Conservation (phyloP, 2,797 vertebrate species). For the Dipus sagitta region DNA sequence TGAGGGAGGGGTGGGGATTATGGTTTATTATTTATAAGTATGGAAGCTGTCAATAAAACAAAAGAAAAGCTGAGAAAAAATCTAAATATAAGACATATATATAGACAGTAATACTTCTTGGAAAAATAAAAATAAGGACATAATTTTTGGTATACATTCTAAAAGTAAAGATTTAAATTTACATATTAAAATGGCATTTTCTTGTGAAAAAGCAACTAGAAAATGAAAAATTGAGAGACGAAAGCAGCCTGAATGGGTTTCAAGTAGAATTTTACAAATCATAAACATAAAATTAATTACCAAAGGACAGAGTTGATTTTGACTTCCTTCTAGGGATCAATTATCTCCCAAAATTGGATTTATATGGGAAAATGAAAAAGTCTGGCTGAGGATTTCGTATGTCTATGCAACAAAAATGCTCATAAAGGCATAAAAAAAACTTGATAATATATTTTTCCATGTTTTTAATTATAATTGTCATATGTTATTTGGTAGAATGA, state of each 20-base stretch:
- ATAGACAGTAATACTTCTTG: conserved; percentile 16
- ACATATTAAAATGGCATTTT: conserved; percentile 43
- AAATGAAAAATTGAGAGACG: conserved; percentile 26
- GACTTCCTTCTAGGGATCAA: neutral
- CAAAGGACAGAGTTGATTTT: neutral
- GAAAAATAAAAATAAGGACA: conserved; percentile 4
- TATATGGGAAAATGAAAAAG: neutral
- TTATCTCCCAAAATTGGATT: neutral
- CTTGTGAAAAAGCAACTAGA: conserved; percentile 21
- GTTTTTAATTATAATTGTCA: neutral
- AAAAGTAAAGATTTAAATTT: conserved; percentile 60
- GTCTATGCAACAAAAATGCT: neutral
- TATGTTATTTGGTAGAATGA: neutral
- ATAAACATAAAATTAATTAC: neutral
- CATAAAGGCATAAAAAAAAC: neutral
- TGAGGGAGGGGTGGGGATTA: too few relatives aligned
- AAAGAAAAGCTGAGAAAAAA: neutral
- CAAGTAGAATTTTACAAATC: neutral
- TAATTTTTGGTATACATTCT: conserved; percentile 43
- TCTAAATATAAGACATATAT: neutral
- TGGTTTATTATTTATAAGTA: too few relatives aligned
- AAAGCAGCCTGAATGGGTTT: neutral
- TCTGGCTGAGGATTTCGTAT: neutral
- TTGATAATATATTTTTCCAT: neutral
- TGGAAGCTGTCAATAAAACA: too few relatives aligned